Evolutionary conservation across 2,888 invertebrate species (phyloP).

Genomic region (Colletes collaris): DNA sequence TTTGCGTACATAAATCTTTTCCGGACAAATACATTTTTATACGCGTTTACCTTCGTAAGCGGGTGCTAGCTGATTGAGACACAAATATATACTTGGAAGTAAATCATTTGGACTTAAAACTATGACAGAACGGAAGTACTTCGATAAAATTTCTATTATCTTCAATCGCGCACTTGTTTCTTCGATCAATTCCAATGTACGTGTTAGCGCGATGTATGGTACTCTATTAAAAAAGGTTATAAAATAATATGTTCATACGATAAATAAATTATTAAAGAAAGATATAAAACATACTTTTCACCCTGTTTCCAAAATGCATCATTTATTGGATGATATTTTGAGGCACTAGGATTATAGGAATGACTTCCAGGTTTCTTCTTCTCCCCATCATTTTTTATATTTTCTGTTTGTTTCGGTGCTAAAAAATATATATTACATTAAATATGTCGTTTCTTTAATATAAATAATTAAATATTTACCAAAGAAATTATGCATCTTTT

Average conservation of each 20-base stretch:
- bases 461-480: constrained; percentile 58
- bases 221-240: constrained; percentile 85
- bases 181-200: constrained; percentile 96
- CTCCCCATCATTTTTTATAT: constrained; percentile 53
- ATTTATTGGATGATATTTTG: constrained; percentile 91
- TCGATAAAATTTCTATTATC: constrained; percentile 95
- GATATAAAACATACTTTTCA: constrained; percentile 85
- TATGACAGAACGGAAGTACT: constrained; percentile 96
- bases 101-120: constrained; percentile 95
- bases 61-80: constrained; percentile 97
- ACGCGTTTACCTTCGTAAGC: constrained; percentile 91
- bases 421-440: constrained; percentile 31
- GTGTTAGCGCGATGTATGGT: constrained; percentile 96
- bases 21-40: not conserved
- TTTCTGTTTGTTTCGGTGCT: constrained; percentile 67
- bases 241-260: not conserved
- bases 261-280: not conserved
- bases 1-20: not conserved
- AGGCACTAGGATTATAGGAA: constrained; percentile 89
- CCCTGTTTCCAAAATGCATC: constrained; percentile 92
- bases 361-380: constrained; percentile 68
- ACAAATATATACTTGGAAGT: constrained; percentile 94
- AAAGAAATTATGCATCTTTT: constrained; percentile 73
- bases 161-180: constrained; percentile 92
- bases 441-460: not conserved